Percentiles rank a stretch among this genome's conserved stretches.
These are phyloP conservation scores for Liposcelis brunnea DNA, from an alignment of 2,888 invertebrate species.

Conservation along the genomic window DNA sequence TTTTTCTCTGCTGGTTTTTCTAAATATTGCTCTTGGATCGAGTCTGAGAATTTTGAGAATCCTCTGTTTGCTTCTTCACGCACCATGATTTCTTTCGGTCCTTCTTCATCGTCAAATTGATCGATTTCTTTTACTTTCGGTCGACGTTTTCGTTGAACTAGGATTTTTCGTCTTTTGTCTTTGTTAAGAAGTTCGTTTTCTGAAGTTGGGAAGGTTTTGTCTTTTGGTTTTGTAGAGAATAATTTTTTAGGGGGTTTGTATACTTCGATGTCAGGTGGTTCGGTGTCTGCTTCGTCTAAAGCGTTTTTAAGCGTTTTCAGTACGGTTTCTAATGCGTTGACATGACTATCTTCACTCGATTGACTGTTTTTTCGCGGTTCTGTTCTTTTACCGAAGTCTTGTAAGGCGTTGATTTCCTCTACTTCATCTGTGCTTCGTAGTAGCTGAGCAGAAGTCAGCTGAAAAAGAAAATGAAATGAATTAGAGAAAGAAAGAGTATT, in stretches of 20 bases:
- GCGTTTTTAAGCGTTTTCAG: no score
- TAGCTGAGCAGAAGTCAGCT: not conserved
- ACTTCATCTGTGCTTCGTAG: slow-evolving; percentile 8
- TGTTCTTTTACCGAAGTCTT: not conserved
- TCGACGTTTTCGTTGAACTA: no score
- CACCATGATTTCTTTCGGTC: not conserved
- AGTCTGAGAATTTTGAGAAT: not conserved
- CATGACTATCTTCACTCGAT: not conserved
- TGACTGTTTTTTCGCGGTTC: slow-evolving; percentile 1
- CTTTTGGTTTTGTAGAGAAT: not conserved
- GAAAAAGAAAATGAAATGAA: not conserved
- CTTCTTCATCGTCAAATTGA: no score
- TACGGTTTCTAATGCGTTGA: no score
- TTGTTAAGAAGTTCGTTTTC: no score
- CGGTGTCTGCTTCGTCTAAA: no score
- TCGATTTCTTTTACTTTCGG: no score
- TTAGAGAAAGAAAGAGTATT: no score
- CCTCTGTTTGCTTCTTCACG: not conserved
- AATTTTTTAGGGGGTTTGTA: not conserved
- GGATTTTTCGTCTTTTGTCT: no score
- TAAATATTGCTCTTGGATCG: no score
- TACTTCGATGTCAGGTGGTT: no score
- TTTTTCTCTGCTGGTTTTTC: no score
- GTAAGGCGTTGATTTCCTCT: slow-evolving; percentile 3
- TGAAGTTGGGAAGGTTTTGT: not conserved